Conservation (phyloP, 2,888 invertebrate species). For the Colostygia pectinataria region DNA sequence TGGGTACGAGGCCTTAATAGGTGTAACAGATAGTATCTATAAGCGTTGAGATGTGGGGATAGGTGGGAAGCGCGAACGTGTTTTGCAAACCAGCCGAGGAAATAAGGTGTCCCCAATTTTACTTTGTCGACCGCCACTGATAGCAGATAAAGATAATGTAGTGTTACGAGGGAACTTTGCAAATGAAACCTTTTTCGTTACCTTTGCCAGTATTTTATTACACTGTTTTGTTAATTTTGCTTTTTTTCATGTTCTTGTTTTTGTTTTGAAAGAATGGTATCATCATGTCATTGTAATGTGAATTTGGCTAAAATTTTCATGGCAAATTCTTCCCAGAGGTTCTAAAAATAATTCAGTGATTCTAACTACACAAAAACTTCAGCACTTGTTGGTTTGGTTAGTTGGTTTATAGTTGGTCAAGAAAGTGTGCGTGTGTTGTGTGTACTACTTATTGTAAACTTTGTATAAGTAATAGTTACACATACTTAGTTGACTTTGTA, state of each 20-base stretch:
- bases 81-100: slow-evolving; percentile 80
- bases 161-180: slow-evolving; percentile 65
- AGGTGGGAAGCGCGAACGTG: slow-evolving; percentile 81
- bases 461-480: no score
- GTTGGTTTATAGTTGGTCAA: no score
- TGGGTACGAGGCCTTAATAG: slow-evolving; percentile 51
- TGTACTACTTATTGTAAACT: no score
- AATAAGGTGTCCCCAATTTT: slow-evolving; percentile 80
- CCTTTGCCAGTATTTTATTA: slow-evolving; percentile 34
- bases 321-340: no score
- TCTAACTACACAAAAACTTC: no score
- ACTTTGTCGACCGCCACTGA: slow-evolving; percentile 75
- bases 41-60: slow-evolving; percentile 82
- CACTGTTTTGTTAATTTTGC: slow-evolving; percentile 36
- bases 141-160: slow-evolving; percentile 66
- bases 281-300: no score
- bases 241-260: slow-evolving; percentile 1
- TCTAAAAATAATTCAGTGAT: no score
- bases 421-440: no score
- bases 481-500: no score
- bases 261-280: neutral
- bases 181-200: slow-evolving; percentile 58
- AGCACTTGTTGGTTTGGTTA: no score
- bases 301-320: no score
- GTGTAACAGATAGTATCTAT: slow-evolving; percentile 80